These are phyloP conservation scores for Sebastes dallii DNA, from an alignment of 2,797 vertebrate species.

Conservation along the genomic window DNA sequence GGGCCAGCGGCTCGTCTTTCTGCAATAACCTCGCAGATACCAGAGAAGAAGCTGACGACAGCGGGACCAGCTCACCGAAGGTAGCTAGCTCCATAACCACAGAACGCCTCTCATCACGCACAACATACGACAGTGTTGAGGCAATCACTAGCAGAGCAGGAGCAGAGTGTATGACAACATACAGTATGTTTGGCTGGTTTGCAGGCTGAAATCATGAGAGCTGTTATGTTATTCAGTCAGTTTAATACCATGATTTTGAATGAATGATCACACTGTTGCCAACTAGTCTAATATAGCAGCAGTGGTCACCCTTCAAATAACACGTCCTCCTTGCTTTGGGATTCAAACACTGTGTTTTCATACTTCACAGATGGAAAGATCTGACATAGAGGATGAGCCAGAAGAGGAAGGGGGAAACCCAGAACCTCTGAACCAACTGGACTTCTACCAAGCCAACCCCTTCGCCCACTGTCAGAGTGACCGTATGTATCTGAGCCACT, in stretches of 20 bases:
- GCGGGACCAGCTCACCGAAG: constrained; percentile 71
- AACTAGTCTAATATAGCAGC: background rate
- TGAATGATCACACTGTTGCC: background rate
- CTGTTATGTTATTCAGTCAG: background rate
- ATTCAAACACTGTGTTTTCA: background rate
- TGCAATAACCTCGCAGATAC: constrained; percentile 70
- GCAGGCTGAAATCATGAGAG: background rate
- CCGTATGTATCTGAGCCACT: constrained; percentile 54
- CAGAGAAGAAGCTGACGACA: constrained; percentile 69
- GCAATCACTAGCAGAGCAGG: too few species aligned
- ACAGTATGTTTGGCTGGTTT: background rate
- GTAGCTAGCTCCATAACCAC: constrained; percentile 2
- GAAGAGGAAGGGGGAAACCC: constrained; percentile 48
- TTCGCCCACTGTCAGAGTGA: constrained; percentile 88
- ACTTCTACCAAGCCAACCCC: constrained; percentile 95
- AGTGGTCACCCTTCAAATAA: background rate
- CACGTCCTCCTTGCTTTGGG: background rate
- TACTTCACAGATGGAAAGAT: constrained; percentile 62
- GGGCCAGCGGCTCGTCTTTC: constrained; percentile 62
- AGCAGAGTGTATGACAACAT: background rate
- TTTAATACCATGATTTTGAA: background rate
- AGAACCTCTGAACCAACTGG: constrained; percentile 77
- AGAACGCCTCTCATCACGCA: background rate
- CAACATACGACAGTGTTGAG: too few species aligned
- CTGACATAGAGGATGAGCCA: constrained; percentile 60